Evolutionary conservation across 2,113 vertebrate genomes (phyloP), one percentile per base, ranked within the genome.

Genomic region (Mionectes macconnelli): DNA sequence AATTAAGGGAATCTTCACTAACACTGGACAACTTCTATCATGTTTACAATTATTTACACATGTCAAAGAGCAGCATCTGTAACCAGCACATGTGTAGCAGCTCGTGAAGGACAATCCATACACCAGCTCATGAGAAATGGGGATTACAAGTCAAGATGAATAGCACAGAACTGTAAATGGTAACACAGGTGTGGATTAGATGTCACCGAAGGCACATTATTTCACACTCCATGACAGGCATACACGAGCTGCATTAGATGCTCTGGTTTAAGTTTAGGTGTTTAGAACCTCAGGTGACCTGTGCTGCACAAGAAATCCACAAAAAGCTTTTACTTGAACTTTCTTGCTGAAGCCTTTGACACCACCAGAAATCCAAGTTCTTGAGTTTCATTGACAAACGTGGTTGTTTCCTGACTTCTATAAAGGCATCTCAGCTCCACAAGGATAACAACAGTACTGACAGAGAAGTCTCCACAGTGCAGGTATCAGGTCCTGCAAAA

Each of bases 381-480:
- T 72, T 21, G 8, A 62, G 57, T 33, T 90, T 40, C 35, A 81
- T 4, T 14, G 72, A 44, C 21, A 82, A 75, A 68, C 0, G 0
- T 3, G 14, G 33, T 4, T 86, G 45, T 9, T 84, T 45, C 23
- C 7, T 17, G 33, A 55, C 23, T 67, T 90, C 39, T 31, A 7
- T 3, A 27, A n/a, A 85, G 47, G 23, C 2, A 2, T 28, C 35
- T 70, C 10, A 45, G 47, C 66, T 42, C 52, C 49, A 33, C 14
- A n/a, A 42, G 30, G 12, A 45, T 10, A 45, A 84, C 21, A 11
- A 75, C 2, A n/a, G 17, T 1, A 7, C 39, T 52, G 23, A 45
- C 0, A 2, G 47, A 74, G 8, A 72, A 42, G 30, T 9, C 49
- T 19, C 13, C 9, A 2, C 0, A 55, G 76, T 1, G 4, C 42